Evolutionary conservation across 2,113 vertebrate genomes (phyloP), one percentile per base, ranked within the genome.

Genomic region (Brachyhypopomus occidentalis): DNA sequence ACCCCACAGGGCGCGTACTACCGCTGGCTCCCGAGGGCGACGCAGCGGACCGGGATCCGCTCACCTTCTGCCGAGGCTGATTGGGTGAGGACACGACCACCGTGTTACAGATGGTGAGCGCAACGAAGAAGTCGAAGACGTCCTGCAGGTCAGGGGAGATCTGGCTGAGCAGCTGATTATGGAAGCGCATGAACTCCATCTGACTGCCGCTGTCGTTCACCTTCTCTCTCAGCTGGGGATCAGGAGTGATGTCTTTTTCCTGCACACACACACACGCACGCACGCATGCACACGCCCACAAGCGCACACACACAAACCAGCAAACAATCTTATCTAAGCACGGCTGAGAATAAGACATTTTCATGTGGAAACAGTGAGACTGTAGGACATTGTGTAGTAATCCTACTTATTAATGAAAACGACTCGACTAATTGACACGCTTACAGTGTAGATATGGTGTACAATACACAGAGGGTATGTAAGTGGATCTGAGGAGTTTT

Each of bases 201-300:
- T 92, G 92, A 87, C 93, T 93, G 86, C 93, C 92, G 86, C 96
- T 96, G 79, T 98, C 95, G 0, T 94, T 96, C 87, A 99, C 95
- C 83, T 98, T 99, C 86, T 96, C 95, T 20, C 97, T 83, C 70
- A 99, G 92, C 88, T 95, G 93, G 0, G 97, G 97, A 86, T 99
- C 98, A 0, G 98, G 98, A 0, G 95, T 98, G 85, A 99, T 93
- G 80, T 99, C 96, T 77, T 98, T 99, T 88, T 99, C 98, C 97
- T 99, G 83, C 52, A 58, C 5, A 36, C 1, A 23, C 58, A 41
- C 17, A 62, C 12, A 14, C 45, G 14, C 17, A 17, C 55, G 38
- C 12, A n/a, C n/a, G n/a, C 64, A 75, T 25, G 3, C 2, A 20
- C 20, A 58, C 20, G 14, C 20, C 0, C 8, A 19, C n/a, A 19